A percentile compares a stretch with the other conserved stretches of the same genome.
phyloP scores from a whole-genome alignment of 2,888 invertebrate species.

The Apotomis betuletana region DNA sequence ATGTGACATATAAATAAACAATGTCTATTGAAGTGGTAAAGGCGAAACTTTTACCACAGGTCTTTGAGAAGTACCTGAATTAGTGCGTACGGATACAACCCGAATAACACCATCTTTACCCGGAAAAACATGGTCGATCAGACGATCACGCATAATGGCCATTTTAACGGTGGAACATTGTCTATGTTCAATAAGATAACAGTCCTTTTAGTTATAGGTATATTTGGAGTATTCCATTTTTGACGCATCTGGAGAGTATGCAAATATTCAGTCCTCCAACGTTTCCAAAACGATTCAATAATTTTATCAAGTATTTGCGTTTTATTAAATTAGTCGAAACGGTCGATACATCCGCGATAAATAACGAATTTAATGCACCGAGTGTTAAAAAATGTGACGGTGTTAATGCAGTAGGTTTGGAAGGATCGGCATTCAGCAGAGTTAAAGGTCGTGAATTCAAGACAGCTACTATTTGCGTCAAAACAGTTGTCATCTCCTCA shows the following conservation, averaged over 20 bases:
- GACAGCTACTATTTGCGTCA: too few relatives aligned
- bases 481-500: too few relatives aligned
- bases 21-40: not conserved
- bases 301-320: not conserved
- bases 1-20: not conserved
- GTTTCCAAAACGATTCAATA: too few relatives aligned
- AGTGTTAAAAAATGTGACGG: too few relatives aligned
- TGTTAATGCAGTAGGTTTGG: too few relatives aligned
- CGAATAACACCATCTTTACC: not conserved
- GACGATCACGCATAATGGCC: not conserved
- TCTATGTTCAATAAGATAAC: too few relatives aligned
- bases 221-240: too few relatives aligned
- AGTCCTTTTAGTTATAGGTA: too few relatives aligned
- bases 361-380: not conserved
- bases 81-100: not conserved
- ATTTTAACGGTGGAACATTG: not conserved
- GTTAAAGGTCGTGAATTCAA: too few relatives aligned
- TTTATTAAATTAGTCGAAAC: not conserved
- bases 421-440: too few relatives aligned
- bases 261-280: too few relatives aligned
- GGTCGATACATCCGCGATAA: not conserved
- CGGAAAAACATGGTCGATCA: not conserved
- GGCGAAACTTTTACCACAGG: not conserved
- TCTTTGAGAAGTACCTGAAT: not conserved
- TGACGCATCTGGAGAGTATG: too few relatives aligned